Percentiles rank a stretch among this genome's conserved stretches.
Evolutionary conservation across 2,113 vertebrate genomes (phyloP).

Genomic region (Oncorhynchus keta): DNA sequence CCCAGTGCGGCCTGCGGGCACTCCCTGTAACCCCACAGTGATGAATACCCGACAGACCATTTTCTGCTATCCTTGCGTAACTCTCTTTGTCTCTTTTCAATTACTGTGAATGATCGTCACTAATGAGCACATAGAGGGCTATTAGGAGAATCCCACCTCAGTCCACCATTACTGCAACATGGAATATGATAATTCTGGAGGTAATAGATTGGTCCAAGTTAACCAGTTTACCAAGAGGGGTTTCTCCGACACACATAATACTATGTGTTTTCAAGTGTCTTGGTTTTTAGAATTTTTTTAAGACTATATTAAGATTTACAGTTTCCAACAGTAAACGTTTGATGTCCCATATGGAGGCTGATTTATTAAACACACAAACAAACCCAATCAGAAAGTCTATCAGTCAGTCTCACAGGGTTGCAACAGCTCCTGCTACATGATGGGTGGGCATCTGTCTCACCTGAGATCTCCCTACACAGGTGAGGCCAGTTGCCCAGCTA

Average conservation of each 20-base stretch:
- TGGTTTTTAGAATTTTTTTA: not conserved
- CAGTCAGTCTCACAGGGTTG: slow-evolving; percentile 46
- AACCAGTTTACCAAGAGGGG: too few relatives aligned
- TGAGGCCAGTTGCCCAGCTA: not conserved
- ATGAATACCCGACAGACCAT: slow-evolving; percentile 11
- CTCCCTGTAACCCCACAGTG: slow-evolving; percentile 15
- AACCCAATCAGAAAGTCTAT: slow-evolving; percentile 26
- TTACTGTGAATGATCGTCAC: slow-evolving; percentile 25
- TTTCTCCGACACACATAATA: not conserved
- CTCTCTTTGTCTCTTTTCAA: slow-evolving; percentile 18
- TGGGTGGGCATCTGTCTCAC: slow-evolving; percentile 60
- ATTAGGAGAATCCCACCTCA: slow-evolving; percentile 5
- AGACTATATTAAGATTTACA: not conserved
- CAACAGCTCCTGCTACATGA: slow-evolving; percentile 53
- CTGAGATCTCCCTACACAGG: not conserved
- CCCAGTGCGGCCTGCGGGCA: not conserved
- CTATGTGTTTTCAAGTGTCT: not conserved
- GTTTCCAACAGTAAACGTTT: slow-evolving; percentile 16
- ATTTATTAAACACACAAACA: slow-evolving; percentile 40
- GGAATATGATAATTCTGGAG: not conserved
- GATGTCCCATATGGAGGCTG: slow-evolving; percentile 31
- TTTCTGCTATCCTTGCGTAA: slow-evolving; percentile 33
- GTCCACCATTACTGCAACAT: slow-evolving; percentile 5
- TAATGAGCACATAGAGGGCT: slow-evolving; percentile 4
- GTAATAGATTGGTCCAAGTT: not conserved